phyloP scores from a whole-genome alignment of 2,797 vertebrate species.

The Lophura swinhoii region DNA sequence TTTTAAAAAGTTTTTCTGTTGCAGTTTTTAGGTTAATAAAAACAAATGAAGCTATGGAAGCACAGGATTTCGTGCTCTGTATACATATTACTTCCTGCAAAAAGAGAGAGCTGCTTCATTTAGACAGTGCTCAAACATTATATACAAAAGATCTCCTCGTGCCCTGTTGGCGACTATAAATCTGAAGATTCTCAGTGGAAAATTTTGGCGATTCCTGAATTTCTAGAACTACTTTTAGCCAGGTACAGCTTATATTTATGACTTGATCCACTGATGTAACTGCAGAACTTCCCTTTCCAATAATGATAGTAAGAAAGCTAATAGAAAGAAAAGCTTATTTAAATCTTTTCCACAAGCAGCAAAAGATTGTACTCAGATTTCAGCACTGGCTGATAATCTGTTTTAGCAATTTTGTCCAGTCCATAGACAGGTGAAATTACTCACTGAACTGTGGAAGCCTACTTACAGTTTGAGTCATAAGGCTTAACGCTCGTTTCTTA shows the following conservation, averaged over 20 bases:
- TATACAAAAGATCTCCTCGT: conserved; percentile 21
- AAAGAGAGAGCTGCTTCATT: conserved; percentile 45
- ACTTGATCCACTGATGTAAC: conserved; percentile 29
- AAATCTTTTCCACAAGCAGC: not conserved
- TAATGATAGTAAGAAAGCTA: not conserved
- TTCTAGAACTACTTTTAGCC: conserved; percentile 24
- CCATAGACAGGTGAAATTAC: conserved; percentile 55
- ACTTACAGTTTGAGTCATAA: not conserved
- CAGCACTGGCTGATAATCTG: conserved; percentile 49
- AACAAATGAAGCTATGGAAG: conserved; percentile 58
- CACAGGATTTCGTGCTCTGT: conserved; percentile 46
- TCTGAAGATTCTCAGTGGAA: conserved; percentile 26
- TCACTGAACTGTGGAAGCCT: conserved; percentile 39
- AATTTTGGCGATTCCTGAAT: conserved; percentile 38
- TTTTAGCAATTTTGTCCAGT: conserved; percentile 44
- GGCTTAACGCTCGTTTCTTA: conserved; percentile 37
- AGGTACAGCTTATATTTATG: conserved; percentile 34
- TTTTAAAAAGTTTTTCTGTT: conserved; percentile 63
- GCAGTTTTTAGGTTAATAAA: conserved; percentile 58
- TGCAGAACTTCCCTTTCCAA: conserved; percentile 22
- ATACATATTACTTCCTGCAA: conserved; percentile 11
- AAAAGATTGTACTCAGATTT: not conserved
- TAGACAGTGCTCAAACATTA: conserved; percentile 45
- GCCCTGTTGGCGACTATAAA: conserved; percentile 9
- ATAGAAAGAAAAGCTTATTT: conserved; percentile 34